Conservation (phyloP, 2,888 invertebrate species). For the Tholera decimalis region DNA sequence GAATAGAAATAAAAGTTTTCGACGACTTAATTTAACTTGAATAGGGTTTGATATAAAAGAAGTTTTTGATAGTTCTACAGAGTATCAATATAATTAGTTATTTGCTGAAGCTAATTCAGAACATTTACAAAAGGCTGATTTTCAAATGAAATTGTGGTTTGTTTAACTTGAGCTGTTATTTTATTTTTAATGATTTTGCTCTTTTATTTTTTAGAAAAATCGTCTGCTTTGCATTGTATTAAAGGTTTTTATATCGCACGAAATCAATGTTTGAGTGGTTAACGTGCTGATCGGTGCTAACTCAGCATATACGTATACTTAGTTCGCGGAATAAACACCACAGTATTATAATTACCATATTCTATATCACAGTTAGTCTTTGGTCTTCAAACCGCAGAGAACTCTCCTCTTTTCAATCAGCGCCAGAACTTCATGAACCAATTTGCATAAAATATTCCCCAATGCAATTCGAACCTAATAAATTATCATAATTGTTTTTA, state of each 20-base stretch:
- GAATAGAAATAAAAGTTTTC: slow-evolving; percentile 39
- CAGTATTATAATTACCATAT: background rate
- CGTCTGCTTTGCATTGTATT: background rate
- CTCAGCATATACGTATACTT: too few species aligned
- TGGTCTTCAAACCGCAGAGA: slow-evolving; percentile 25
- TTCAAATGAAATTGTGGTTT: slow-evolving; percentile 19
- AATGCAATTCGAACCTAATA: slow-evolving; percentile 39
- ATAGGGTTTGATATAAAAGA: slow-evolving; percentile 42
- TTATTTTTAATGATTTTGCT: background rate
- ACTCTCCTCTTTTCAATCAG: slow-evolving; percentile 44
- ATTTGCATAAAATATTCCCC: slow-evolving; percentile 43
- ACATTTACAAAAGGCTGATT: slow-evolving; percentile 14
- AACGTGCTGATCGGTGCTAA: background rate
- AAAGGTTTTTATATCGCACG: background rate
- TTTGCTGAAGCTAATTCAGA: slow-evolving; percentile 31
- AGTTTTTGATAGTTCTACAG: slow-evolving; percentile 30
- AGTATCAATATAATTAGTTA: slow-evolving; percentile 52
- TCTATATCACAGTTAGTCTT: slow-evolving; percentile 2
- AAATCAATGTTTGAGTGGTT: background rate
- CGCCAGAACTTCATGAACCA: slow-evolving; percentile 52
- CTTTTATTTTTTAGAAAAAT: background rate
- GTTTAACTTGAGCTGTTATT: slow-evolving; percentile 15
- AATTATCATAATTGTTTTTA: slow-evolving; percentile 59
- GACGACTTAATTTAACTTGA: slow-evolving; percentile 56
- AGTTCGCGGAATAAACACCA: background rate